Base-by-base conservation (phyloP, 2,797 vertebrate genomes). In the Anas capensis region DNA sequence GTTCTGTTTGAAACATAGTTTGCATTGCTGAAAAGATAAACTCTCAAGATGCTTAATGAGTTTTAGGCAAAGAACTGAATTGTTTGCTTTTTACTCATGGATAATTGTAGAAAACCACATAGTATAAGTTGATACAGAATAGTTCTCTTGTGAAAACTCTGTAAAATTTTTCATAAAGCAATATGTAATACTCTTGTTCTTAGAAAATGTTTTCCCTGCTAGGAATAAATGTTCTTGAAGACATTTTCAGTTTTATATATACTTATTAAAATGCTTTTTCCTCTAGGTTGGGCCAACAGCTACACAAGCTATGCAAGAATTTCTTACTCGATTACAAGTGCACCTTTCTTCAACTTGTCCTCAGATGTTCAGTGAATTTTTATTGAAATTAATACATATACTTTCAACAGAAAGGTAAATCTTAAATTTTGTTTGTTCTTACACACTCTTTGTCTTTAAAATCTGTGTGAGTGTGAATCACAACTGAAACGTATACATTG, bases 291-390 rank as follows among this genome's bases (percentile, higher is more conserved):
- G 99, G 66, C 99, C 99, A 95, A 99, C 99, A 20, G 99, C 99
- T 48, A 99, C 99, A 1, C 99, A 99, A 98, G 99, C 99, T 97
- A 99, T 99, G 99, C 99, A 99, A 68, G 99, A 99, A 97, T 99
- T 99, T 96, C 97, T 99, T 95, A 99, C 99, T 93, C 98, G 99
- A 31, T 98, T 99, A 88, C 99, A 99, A 98, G 99, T 99, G 68
- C 99, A 99, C 96, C 98, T 99, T 91, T 99, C 99, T 92, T 99
- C 99, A 96, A 98, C 98, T 68, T 99, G 99, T 96, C 99, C 99
- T 49, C 99, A 99, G 96, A 99, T 99, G 98, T 99, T 99, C 97
- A 99, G 99, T 98, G 99, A 99, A 98, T 99, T 99, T 98, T 98
- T 99, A 92, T 98, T 99, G 82, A 99, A 99, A 93, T 98, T 99